Base-by-base conservation (phyloP, 92 coral and sea anemone genomes). In the Isaurus tuberculatus region DNA sequence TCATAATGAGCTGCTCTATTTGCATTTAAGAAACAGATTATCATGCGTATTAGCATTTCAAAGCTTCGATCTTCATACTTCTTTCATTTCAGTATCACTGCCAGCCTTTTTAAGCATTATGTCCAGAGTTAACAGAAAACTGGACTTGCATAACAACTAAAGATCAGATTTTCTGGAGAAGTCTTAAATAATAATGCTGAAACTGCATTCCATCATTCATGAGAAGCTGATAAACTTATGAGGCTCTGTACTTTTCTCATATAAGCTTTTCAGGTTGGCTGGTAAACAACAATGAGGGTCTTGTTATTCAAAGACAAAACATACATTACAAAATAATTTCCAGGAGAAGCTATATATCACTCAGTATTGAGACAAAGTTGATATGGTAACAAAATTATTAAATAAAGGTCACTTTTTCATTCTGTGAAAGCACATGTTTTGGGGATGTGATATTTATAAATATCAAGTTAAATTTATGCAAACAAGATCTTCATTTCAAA, bases 371-470 rank as follows among this genome's bases (percentile, higher is more conserved):
- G 23, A 3, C 10, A 3, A 40, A 71, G 49, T 37, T 27, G 19
- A 53, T 70, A 40, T 36, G 17, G 31, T 15, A 40, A 36, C 53
- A 37, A 2, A 27, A 8, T 23, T 26, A 1, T 5, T 51, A 70
- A 36, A 72, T 11, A 19, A 72, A 44, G 61, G 60, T 44, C 78
- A 72, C 14, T 43, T 43, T 25, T 25, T 2, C 28, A 36, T 16
- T 13, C 19, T 8, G 57, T 32, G 42, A 72, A 72, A 43, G 78
- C 78, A 72, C 78, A 72, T 72, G 78, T 23, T 15, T 11, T 8
- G 22, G 61, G 78, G 19, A 30, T 72, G 78, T 44, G n/a, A 55
- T 72, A 2, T 63, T 63, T 13, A 31, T 36, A 46, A 72, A 46
- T 10, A 33, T 26, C 61, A 72, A 46, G 30, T 72, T 19, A 43